These are phyloP conservation scores for Sebastes trivittatus DNA, from an alignment of 2,797 vertebrate genomes.

Conservation along the genomic window DNA sequence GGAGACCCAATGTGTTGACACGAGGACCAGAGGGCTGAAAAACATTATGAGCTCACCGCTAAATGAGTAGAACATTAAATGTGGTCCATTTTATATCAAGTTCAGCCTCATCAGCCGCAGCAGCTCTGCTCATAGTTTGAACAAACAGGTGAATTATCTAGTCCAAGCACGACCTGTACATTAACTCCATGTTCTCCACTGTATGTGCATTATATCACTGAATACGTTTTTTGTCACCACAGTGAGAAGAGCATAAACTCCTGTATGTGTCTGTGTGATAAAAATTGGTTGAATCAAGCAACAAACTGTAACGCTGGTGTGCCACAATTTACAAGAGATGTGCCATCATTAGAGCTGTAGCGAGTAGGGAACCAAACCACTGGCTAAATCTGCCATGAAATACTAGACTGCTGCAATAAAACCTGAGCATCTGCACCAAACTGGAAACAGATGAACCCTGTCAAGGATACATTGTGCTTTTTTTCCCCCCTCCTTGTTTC, in stretches of 20 bases:
- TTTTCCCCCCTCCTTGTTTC: conserved; percentile 61
- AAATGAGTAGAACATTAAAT: conserved; percentile 59
- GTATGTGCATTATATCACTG: neutral
- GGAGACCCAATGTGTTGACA: conserved; percentile 37
- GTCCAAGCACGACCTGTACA: conserved; percentile 38
- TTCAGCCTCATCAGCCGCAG: conserved; percentile 41
- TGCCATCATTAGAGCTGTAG: conserved; percentile 79
- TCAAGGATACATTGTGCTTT: conserved; percentile 77
- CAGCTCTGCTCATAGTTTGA: conserved; percentile 32
- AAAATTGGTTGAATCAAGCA: conserved; percentile 49
- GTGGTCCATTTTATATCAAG: conserved; percentile 56
- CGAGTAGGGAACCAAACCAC: conserved; percentile 79
- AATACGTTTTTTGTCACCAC: conserved; percentile 6
- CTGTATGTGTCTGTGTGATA: conserved; percentile 10
- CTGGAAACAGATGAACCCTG: conserved; percentile 85
- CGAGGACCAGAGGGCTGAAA: conserved; percentile 33
- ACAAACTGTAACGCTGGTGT: conserved; percentile 71
- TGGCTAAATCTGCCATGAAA: conserved; percentile 87
- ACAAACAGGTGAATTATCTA: conserved; percentile 68
- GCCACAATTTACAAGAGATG: conserved; percentile 83
- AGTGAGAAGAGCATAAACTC: conserved; percentile 24
- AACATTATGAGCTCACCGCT: conserved; percentile 51
- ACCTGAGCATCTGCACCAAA: conserved; percentile 85
- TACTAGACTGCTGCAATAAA: conserved; percentile 86
- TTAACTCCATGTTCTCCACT: conserved; percentile 26